phyloP scores from a whole-genome alignment of 1,140 invertebrate species.

The Melanaphis sacchari region DNA sequence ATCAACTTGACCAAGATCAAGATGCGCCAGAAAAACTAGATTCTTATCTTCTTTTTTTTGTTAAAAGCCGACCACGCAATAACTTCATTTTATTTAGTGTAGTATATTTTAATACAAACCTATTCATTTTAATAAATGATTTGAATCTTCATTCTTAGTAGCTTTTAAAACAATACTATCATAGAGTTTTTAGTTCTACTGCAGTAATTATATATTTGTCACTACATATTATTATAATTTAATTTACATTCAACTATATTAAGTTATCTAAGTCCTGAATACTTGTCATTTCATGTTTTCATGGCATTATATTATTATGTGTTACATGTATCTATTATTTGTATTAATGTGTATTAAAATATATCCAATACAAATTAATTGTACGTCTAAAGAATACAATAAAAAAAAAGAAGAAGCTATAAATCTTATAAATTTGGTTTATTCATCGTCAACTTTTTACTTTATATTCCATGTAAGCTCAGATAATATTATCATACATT shows the following conservation, averaged over 20 bases:
- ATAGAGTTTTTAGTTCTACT: neutral
- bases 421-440: neutral
- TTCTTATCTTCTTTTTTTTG: no score
- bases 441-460: neutral
- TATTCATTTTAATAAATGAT: no score
- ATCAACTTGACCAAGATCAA: no score
- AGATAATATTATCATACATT: neutral
- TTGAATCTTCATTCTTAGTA: no score
- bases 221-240: neutral
- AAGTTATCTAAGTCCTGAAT: neutral
- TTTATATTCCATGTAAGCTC: neutral
- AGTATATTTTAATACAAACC: no score
- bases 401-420: neutral
- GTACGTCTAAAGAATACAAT: neutral
- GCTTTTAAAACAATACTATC: no score
- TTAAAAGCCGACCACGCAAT: no score
- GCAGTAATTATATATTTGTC: neutral
- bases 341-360: no score
- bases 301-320: neutral
- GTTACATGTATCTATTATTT: no score
- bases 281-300: neutral
- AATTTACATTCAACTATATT: neutral
- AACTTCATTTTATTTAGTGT: no score
- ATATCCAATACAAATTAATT: neutral
- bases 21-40: no score